Base-by-base conservation (phyloP, 2,113 vertebrate genomes). In the Scomber colias region DNA sequence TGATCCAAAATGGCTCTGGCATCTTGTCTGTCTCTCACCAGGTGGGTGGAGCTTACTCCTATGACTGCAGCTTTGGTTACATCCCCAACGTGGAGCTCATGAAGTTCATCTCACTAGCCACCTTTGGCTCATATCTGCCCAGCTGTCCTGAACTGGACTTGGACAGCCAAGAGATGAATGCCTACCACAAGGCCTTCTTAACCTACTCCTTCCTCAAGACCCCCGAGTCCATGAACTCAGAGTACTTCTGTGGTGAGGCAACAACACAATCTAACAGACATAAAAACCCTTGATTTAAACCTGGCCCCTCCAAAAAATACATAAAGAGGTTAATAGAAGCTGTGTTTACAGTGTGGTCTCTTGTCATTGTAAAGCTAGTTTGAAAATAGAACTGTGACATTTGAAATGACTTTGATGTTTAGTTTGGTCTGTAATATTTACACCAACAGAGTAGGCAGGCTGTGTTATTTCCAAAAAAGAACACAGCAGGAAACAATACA, bases 81-180 rank as follows among this genome's bases (percentile, higher is more conserved):
- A 96, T 99, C 82, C 97, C 98, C 64, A 99, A 99, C 0, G 96
- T 99, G 76, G 98, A 99, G 89, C 89, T 99, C 90, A 99, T 99
- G 98, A 98, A 99, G 93, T 99, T 99, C 91, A 98, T 99, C 0
- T 98, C 97, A 1, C 96, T 98, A 93, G 98, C 98, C 24, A 99
- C 98, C 1, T 98, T 99, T 74, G 98, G 98, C 61, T 97, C 97
- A 11, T 99, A 99, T 89, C 92, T 99, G 81, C 96, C 97, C 46
- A 97, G 94, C 0, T 99, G 97, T 78, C 97, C 97, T 2, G 96
- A 98, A 45, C 90, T 95, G 5, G 96, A 97, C 66, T 89, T 89
- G 6, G 82, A 90, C 84, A 94, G 90, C 81, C 92, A 93, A 80
- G 96, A 97, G 65, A 96, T 99, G 95, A 99, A 98, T 7, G 92